Evolutionary conservation across 1,140 invertebrate genomes (phyloP).

Genomic region (Drosophila bocki): DNA sequence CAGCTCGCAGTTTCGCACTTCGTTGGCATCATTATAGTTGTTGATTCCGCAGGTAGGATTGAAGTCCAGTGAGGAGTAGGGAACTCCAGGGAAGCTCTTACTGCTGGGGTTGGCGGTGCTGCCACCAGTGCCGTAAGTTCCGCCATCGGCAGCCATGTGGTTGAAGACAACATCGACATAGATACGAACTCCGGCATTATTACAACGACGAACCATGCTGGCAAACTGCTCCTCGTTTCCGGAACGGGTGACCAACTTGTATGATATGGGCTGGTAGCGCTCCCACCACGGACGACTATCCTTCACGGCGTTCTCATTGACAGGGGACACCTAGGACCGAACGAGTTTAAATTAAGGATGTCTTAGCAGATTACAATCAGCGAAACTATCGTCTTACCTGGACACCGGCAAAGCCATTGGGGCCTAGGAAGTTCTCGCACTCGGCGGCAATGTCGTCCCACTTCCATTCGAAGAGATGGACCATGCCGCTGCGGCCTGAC

Average conservation of each 20-base stretch:
- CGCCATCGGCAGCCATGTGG: constrained; percentile 90
- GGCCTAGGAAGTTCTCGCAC: constrained; percentile 92
- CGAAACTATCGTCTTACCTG: constrained; percentile 86
- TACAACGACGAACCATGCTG: constrained; percentile 91
- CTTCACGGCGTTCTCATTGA: constrained; percentile 74
- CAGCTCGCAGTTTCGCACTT: constrained; percentile 91
- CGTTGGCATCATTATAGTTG: constrained; percentile 87
- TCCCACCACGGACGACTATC: constrained; percentile 91
- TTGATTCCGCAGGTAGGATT: constrained; percentile 86
- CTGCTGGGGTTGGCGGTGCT: constrained; percentile 86
- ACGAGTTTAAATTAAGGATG: background rate
- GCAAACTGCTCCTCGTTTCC: constrained; percentile 90
- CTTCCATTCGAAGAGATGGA: constrained; percentile 94
- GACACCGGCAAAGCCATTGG: constrained; percentile 90
- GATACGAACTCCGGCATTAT: constrained; percentile 90
- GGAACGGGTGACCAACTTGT: constrained; percentile 91
- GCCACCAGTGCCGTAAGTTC: constrained; percentile 87
- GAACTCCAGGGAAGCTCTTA: constrained; percentile 87
- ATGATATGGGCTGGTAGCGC: constrained; percentile 95
- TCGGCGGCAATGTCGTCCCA: constrained; percentile 93
- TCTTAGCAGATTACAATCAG: no score
- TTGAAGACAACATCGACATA: constrained; percentile 93
- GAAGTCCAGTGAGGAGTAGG: constrained; percentile 87
- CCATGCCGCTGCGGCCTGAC: constrained; percentile 87
- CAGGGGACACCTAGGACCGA: constrained; percentile 65